Percentiles rank a stretch among this genome's conserved stretches.
Evolutionary conservation across 1,140 invertebrate species (phyloP).

Genomic region (Hirudo medicinalis): DNA sequence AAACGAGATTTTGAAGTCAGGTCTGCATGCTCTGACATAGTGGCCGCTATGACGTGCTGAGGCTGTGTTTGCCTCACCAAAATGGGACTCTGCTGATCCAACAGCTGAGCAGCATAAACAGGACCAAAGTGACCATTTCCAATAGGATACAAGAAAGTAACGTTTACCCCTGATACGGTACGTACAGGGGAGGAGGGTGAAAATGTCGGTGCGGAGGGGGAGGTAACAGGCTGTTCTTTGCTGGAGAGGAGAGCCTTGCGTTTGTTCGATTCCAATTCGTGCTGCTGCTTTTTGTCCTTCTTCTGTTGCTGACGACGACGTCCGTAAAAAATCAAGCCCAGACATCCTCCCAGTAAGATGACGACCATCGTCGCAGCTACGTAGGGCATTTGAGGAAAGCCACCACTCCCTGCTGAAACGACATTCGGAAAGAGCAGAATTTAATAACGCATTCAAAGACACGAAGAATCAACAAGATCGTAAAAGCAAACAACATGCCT

Average conservation of each 20-base stretch:
- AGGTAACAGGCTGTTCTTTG: not conserved
- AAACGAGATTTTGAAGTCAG: constrained; percentile 5
- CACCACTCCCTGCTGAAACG: too few relatives aligned
- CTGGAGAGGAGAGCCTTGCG: not conserved
- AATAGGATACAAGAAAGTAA: constrained; percentile 5
- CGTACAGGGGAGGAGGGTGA: not conserved
- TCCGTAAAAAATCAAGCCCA: not conserved
- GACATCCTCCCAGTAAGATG: too few relatives aligned
- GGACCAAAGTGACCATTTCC: constrained; percentile 8
- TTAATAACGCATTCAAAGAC: too few relatives aligned
- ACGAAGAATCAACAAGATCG: too few relatives aligned
- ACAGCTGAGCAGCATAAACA: constrained; percentile 5
- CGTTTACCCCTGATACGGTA: not conserved
- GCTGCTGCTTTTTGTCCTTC: constrained; percentile 1
- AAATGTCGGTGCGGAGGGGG: not conserved
- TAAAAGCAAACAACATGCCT: too few relatives aligned
- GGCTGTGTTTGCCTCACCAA: not conserved
- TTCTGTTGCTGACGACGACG: not conserved
- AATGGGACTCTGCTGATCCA: not conserved
- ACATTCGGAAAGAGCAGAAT: too few relatives aligned
- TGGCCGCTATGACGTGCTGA: not conserved
- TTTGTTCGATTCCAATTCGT: not conserved
- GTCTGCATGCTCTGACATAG: constrained; percentile 1
- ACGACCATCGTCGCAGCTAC: too few relatives aligned
- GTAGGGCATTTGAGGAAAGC: too few relatives aligned